Evolutionary conservation across 2,888 invertebrate species (phyloP).

Genomic region (Spodoptera littoralis): DNA sequence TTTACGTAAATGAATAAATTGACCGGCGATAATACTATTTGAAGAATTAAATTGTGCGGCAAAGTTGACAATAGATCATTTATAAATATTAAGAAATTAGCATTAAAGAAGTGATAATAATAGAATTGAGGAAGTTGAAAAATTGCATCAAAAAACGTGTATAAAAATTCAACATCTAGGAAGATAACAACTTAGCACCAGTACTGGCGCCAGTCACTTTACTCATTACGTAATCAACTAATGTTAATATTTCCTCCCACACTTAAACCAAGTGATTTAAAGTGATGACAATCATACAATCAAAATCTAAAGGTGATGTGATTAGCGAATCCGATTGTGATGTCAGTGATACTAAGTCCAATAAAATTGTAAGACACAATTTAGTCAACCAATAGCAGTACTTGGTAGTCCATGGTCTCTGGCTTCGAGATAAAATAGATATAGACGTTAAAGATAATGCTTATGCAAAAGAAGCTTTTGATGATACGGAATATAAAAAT

Average conservation of each 20-base stretch:
- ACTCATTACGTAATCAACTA: conserved; percentile 26
- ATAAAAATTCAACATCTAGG: neutral
- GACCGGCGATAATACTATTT: conserved; percentile 26
- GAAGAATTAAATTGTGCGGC: conserved; percentile 13
- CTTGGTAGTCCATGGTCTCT: conserved; percentile 35
- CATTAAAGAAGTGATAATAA: no score
- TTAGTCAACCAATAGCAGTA: conserved; percentile 72
- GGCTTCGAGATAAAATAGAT: conserved; percentile 3
- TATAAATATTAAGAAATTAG: no score
- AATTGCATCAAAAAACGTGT: neutral
- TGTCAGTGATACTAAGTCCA: conserved; percentile 34
- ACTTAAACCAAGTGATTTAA: conserved; percentile 28
- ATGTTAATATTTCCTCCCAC: conserved; percentile 34
- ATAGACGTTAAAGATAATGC: neutral
- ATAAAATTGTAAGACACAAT: conserved; percentile 26
- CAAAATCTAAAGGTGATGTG: conserved; percentile 37
- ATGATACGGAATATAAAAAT: neutral
- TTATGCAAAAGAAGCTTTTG: neutral
- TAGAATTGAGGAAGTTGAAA: no score
- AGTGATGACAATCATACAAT: conserved; percentile 22
- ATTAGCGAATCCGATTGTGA: conserved; percentile 24
- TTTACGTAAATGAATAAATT: conserved; percentile 36
- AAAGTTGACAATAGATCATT: neutral
- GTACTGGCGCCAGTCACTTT: conserved; percentile 24
- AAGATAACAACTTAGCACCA: conserved; percentile 6